Conservation (phyloP, 2,888 invertebrate genomes). For the Neoscelio sp. region DNA sequence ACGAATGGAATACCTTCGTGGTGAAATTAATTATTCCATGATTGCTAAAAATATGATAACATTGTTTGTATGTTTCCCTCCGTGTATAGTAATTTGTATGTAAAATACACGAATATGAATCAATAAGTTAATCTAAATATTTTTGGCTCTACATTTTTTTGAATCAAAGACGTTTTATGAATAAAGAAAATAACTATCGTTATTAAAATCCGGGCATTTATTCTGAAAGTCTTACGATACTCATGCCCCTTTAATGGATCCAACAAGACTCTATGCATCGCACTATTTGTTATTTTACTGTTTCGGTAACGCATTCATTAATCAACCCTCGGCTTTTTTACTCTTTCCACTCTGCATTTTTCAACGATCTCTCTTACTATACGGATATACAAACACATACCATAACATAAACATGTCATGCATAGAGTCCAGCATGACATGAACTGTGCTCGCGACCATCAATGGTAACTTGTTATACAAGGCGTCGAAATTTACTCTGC, state of each 20-base stretch:
- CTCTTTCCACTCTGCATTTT: conserved; percentile 76
- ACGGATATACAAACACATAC: conserved; percentile 28
- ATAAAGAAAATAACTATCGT: no score
- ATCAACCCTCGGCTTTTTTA: conserved; percentile 76
- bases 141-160: no score
- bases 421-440: conserved; percentile 27
- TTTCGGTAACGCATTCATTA: conserved; percentile 79
- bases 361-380: conserved; percentile 67
- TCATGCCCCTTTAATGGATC: conserved; percentile 22
- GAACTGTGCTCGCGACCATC: conserved; percentile 33
- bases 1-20: no score
- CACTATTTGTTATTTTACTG: conserved; percentile 81
- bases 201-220: no score
- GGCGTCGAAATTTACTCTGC: conserved; percentile 26
- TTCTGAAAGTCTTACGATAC: conserved; percentile 30
- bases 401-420: conserved; percentile 48
- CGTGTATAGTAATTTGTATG: no score
- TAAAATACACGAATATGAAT: no score
- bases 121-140: no score
- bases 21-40: no score
- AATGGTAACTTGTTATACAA: conserved; percentile 42
- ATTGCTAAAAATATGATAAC: no score
- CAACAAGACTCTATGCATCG: conserved; percentile 63
- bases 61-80: no score
- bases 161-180: no score